These are phyloP conservation scores for Garrulus glandarius DNA, from an alignment of 2,797 vertebrate species.

Conservation along the genomic window DNA sequence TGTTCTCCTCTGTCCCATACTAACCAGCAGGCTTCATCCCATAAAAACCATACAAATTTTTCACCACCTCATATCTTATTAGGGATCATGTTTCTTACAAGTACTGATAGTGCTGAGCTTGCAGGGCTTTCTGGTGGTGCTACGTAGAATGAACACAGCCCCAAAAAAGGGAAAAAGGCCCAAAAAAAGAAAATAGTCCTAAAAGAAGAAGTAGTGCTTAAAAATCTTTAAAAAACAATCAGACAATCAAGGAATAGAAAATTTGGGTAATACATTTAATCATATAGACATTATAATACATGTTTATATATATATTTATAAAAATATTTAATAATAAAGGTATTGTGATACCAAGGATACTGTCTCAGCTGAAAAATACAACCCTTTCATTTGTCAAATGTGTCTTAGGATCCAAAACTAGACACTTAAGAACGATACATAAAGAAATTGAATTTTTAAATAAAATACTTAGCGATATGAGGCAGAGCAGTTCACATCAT, in stretches of 20 bases:
- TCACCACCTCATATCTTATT: not conserved
- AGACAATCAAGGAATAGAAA: not conserved
- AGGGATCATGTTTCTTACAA: not conserved
- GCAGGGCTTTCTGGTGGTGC: not conserved
- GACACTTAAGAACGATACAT: not conserved
- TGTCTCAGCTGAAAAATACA: not conserved
- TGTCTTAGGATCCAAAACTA: not conserved
- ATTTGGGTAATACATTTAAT: not conserved
- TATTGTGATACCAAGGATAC: not conserved
- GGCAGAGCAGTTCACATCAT: not conserved
- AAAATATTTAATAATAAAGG: not conserved
- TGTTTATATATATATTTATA: not conserved
- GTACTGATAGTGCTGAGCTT: rapidly evolving
- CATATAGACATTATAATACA: not conserved
- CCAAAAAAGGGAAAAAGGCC: not conserved
- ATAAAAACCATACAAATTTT: not conserved
- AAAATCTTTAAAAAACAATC: not conserved
- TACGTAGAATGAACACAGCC: rapidly evolving
- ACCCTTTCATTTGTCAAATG: not conserved
- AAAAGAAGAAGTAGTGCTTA: not conserved
- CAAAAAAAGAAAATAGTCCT: not conserved
- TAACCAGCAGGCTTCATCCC: not conserved
- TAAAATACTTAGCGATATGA: not conserved
- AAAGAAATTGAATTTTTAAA: not conserved
- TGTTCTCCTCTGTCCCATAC: not conserved